phyloP scores from a whole-genome alignment of 2,113 vertebrate genomes.

The Megaceryle maxima region DNA sequence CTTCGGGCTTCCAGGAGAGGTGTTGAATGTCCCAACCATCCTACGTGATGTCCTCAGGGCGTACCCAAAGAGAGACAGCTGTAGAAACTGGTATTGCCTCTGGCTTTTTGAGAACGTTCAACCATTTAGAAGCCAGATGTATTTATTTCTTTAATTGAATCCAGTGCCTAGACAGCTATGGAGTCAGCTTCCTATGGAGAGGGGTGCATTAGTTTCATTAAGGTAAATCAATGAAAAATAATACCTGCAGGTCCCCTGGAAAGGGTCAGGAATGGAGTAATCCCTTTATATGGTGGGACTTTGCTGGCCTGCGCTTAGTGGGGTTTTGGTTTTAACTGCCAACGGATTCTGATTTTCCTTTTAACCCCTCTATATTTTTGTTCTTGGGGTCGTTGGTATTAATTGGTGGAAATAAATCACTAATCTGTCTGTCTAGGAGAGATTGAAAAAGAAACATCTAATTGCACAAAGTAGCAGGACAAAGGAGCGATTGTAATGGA shows the following conservation, averaged over 20 bases:
- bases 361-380: neutral
- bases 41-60: neutral
- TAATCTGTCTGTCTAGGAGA: neutral
- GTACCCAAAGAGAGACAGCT: neutral
- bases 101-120: constrained; percentile 4
- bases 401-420: constrained; percentile 5
- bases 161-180: constrained; percentile 52
- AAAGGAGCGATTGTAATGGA: neutral
- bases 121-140: constrained; percentile 35
- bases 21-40: neutral
- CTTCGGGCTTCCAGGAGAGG: neutral
- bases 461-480: neutral
- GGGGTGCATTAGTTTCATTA: constrained; percentile 60
- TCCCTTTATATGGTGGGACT: constrained; percentile 16
- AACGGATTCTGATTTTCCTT: neutral
- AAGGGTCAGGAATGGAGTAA: constrained; percentile 40
- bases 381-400: neutral
- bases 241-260: constrained; percentile 60
- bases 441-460: neutral
- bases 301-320: neutral
- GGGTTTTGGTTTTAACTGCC: neutral
- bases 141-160: constrained; percentile 61
- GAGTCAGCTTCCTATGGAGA: constrained; percentile 54
- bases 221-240: constrained; percentile 61
- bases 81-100: neutral